A percentile compares a stretch with the other conserved stretches of the same genome.
Evolutionary conservation across 2,113 vertebrate species (phyloP).

Genomic region (Romanogobio albipinnatus): DNA sequence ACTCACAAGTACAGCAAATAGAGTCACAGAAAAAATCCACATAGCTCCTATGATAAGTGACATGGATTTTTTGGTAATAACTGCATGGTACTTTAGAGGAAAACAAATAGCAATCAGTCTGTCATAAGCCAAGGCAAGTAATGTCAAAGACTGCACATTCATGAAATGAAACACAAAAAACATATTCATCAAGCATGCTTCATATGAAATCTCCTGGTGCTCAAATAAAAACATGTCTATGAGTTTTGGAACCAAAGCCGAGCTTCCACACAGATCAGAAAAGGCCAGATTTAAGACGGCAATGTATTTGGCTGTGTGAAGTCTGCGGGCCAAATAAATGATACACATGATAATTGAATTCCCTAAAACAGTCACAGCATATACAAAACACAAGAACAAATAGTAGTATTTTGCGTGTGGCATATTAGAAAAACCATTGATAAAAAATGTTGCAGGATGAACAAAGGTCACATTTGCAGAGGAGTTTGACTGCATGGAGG

Average conservation of each 20-base stretch:
- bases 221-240: conserved; percentile 52
- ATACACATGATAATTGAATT: conserved; percentile 42
- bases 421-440: conserved; percentile 47
- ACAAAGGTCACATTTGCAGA: conserved; percentile 23
- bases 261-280: conserved; percentile 52
- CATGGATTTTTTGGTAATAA: conserved; percentile 56
- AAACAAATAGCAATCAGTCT: conserved; percentile 69
- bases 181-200: conserved; percentile 65
- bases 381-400: conserved; percentile 49
- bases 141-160: conserved; percentile 65
- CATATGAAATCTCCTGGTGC: conserved; percentile 59
- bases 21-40: conserved; percentile 11
- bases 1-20: background rate
- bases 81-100: conserved; percentile 64
- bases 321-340: conserved; percentile 29
- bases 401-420: conserved; percentile 49
- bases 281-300: conserved; percentile 50
- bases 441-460: conserved; percentile 46
- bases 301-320: conserved; percentile 57
- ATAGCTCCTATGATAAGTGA: conserved; percentile 37
- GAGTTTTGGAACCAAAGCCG: conserved; percentile 49
- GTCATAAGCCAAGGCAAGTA: conserved; percentile 67
- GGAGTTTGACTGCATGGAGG: background rate
- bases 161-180: conserved; percentile 63
- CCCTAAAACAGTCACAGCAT: conserved; percentile 45